These are phyloP conservation scores for Calameuta idolon DNA, from an alignment of 2,888 invertebrate species.

Conservation along the genomic window DNA sequence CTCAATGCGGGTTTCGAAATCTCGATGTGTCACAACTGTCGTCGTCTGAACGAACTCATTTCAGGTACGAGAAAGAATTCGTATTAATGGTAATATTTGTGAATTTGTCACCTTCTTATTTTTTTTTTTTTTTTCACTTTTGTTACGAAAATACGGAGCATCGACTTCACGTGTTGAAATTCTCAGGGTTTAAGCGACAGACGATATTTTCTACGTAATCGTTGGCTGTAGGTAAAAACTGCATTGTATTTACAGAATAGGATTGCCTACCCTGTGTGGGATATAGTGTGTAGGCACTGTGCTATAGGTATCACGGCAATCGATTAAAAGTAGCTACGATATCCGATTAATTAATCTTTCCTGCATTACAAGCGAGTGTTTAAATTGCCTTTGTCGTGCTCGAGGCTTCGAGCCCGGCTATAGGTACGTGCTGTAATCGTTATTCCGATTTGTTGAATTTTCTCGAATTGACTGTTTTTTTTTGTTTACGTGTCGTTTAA, in stretches of 20 bases:
- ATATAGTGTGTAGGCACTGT: background rate
- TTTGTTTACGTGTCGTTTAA: background rate
- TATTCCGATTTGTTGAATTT: background rate
- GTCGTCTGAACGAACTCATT: background rate
- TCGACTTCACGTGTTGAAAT: background rate
- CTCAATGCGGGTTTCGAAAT: background rate
- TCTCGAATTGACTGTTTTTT: background rate
- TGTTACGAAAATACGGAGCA: background rate
- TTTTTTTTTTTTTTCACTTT: background rate
- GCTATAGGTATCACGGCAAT: background rate
- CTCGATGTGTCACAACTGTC: background rate
- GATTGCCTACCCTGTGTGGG: background rate
- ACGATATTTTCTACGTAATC: background rate
- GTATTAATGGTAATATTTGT: background rate
- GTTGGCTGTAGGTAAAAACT: background rate
- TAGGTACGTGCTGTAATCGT: background rate
- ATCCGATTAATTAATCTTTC: background rate
- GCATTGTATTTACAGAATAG: background rate
- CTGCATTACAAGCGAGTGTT: background rate
- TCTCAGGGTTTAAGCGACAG: background rate
- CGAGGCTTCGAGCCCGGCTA: background rate
- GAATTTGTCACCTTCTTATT: background rate
- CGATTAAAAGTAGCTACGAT: background rate
- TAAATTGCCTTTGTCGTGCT: background rate
- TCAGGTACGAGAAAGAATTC: background rate